These are phyloP conservation scores for Chelonus insularis DNA, from an alignment of 1,140 invertebrate genomes.

Conservation along the genomic window DNA sequence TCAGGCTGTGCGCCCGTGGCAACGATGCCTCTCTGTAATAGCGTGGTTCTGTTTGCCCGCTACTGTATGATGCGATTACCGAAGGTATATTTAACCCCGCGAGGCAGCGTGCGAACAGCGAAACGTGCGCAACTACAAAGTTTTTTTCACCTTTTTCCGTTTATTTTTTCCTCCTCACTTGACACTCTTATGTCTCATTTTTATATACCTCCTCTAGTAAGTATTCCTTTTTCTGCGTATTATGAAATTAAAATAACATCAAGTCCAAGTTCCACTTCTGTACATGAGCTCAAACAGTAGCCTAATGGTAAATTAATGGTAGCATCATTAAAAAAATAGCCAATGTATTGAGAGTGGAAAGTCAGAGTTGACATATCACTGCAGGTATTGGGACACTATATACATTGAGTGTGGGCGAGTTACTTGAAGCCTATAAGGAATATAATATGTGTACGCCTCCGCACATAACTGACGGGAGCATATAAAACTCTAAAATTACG, in stretches of 20 bases:
- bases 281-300: not conserved
- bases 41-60: slow-evolving; percentile 32
- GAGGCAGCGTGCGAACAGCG: slow-evolving; percentile 34
- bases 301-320: too few relatives aligned
- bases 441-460: slow-evolving; percentile 55
- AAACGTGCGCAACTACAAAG: not conserved
- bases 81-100: slow-evolving; percentile 55
- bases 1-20: slow-evolving; percentile 51
- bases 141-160: not conserved
- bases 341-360: slow-evolving; percentile 39
- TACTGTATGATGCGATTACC: slow-evolving; percentile 38
- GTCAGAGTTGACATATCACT: slow-evolving; percentile 54
- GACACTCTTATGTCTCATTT: too few relatives aligned
- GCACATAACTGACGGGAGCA: slow-evolving; percentile 19
- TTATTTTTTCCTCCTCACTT: not conserved
- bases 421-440: slow-evolving; percentile 54
- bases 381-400: slow-evolving; percentile 49
- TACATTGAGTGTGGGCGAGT: slow-evolving; percentile 46
- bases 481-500: not conserved
- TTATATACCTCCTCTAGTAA: too few relatives aligned
- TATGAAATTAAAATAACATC: too few relatives aligned
- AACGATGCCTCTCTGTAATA: slow-evolving; percentile 35
- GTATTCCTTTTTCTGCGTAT: too few relatives aligned
- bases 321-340: slow-evolving; percentile 5
- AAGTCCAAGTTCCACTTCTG: too few relatives aligned